A percentile compares a stretch with the other conserved stretches of the same genome.
Conservation (phyloP, 2,797 vertebrate species). For the Iguana delicatissima region DNA sequence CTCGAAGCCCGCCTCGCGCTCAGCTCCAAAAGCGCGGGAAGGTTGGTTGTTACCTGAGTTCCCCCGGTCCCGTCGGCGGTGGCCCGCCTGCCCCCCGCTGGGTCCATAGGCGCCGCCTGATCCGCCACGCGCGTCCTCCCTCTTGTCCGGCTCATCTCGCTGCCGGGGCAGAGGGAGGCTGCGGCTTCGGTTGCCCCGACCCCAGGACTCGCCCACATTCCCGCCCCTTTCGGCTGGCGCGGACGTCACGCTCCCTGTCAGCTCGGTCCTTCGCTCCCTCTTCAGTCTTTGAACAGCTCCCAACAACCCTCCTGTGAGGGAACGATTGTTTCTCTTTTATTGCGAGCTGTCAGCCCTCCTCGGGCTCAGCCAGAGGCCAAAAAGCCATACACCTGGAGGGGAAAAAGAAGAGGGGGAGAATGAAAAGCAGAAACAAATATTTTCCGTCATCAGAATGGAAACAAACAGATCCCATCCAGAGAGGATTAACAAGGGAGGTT, state of each 20-base stretch:
- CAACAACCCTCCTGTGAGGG: background rate
- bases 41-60: background rate
- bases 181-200: slow-evolving; percentile 5
- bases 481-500: background rate
- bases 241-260: background rate
- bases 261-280: slow-evolving; percentile 3
- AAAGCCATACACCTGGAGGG: background rate
- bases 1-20: background rate
- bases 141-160: background rate
- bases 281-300: background rate
- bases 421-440: background rate
- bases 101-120: background rate
- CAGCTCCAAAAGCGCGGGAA: background rate
- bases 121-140: background rate
- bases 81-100: background rate
- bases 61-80: background rate
- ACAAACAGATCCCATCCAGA: background rate
- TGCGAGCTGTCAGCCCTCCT: background rate
- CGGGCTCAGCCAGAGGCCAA: background rate
- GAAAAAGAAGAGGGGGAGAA: too few species aligned
- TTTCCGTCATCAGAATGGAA: background rate
- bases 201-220: background rate
- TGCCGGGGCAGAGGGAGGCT: background rate
- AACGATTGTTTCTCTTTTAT: background rate
- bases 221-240: background rate